phyloP scores from a whole-genome alignment of 1,140 invertebrate genomes.

The Drosophila arizonae region DNA sequence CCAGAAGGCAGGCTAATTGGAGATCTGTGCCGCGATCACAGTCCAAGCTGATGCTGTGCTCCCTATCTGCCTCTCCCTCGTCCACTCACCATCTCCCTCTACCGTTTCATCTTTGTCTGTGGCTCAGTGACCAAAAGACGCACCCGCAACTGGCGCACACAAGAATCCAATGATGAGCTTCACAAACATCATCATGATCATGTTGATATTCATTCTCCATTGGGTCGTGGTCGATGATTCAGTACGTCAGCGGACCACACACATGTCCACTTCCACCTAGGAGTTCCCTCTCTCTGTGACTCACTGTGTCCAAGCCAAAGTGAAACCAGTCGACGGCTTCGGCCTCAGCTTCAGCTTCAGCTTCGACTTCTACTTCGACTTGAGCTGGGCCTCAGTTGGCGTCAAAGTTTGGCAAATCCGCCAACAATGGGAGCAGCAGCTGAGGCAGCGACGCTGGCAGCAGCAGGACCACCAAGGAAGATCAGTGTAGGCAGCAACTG shows the following conservation, averaged over 20 bases:
- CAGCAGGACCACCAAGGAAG: slow-evolving; percentile 54
- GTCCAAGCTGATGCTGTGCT: slow-evolving; percentile 26
- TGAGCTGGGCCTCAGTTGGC: slow-evolving; percentile 30
- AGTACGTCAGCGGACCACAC: slow-evolving; percentile 77
- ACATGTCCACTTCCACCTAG: slow-evolving; percentile 53
- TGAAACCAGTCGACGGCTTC: slow-evolving; percentile 29
- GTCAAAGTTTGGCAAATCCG: slow-evolving; percentile 70
- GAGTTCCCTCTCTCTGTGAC: slow-evolving; percentile 63
- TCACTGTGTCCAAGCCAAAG: slow-evolving; percentile 47
- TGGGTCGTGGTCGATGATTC: slow-evolving; percentile 52
- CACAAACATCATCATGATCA: slow-evolving; percentile 10
- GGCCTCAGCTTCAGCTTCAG: not conserved
- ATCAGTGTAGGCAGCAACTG: slow-evolving; percentile 8
- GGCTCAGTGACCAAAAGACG: slow-evolving; percentile 72
- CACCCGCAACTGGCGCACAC: slow-evolving; percentile 72
- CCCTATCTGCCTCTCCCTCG: not conserved
- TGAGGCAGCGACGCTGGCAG: slow-evolving; percentile 14
- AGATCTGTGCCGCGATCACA: slow-evolving; percentile 80
- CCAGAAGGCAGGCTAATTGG: slow-evolving; percentile 83
- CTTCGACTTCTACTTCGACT: slow-evolving; percentile 7
- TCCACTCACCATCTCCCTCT: not conserved
- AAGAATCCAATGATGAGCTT: slow-evolving; percentile 65
- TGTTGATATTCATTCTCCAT: slow-evolving; percentile 3
- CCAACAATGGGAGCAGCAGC: slow-evolving; percentile 54
- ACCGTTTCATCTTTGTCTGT: not conserved